A percentile compares a stretch with the other conserved stretches of the same genome.
Conservation (phyloP, 1,140 invertebrate species). For the Drosophila sp. region DNA sequence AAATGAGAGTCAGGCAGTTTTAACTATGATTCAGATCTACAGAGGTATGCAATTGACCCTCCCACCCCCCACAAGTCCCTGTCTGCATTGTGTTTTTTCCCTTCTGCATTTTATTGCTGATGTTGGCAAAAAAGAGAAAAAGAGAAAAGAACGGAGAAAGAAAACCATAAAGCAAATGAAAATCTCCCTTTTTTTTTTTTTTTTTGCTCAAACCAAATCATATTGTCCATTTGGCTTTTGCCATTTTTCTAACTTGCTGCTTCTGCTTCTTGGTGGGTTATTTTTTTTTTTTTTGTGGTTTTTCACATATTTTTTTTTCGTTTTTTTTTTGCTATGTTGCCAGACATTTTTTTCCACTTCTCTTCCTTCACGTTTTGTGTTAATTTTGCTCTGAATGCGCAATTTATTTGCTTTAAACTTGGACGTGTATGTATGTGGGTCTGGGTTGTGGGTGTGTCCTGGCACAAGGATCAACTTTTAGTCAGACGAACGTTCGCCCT, state of each 20-base stretch:
- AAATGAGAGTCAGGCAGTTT: conserved; percentile 31
- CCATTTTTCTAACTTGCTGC: conserved; percentile 33
- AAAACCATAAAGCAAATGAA: conserved; percentile 11
- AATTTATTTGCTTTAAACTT: conserved; percentile 81
- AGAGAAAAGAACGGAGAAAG: conserved; percentile 2
- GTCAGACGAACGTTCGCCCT: conserved; percentile 22
- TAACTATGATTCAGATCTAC: conserved; percentile 41
- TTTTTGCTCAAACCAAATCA: conserved; percentile 25
- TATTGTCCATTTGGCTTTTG: conserved; percentile 51
- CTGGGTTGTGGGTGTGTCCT: conserved; percentile 15
- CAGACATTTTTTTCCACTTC: conserved; percentile 60
- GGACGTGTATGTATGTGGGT: conserved; percentile 38
- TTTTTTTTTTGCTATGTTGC: conserved; percentile 18
- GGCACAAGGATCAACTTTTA: conserved; percentile 67
- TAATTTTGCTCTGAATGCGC: conserved; percentile 78
- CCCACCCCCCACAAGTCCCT: conserved; percentile 36
- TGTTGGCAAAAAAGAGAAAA: conserved; percentile 45
- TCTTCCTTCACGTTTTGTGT: conserved; percentile 49
- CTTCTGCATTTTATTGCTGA: conserved; percentile 58
- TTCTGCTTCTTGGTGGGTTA: conserved; percentile 6
- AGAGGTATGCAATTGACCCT: conserved; percentile 42
- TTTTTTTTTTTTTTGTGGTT: conserved; percentile 1
- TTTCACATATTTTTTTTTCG: conserved; percentile 23
- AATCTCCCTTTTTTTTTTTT: neutral
- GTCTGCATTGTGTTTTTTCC: conserved; percentile 26